A percentile compares a stretch with the other conserved stretches of the same genome.
Evolutionary conservation across 2,113 vertebrate genomes (phyloP).

Genomic region (Orthochromis malagaraziensis): DNA sequence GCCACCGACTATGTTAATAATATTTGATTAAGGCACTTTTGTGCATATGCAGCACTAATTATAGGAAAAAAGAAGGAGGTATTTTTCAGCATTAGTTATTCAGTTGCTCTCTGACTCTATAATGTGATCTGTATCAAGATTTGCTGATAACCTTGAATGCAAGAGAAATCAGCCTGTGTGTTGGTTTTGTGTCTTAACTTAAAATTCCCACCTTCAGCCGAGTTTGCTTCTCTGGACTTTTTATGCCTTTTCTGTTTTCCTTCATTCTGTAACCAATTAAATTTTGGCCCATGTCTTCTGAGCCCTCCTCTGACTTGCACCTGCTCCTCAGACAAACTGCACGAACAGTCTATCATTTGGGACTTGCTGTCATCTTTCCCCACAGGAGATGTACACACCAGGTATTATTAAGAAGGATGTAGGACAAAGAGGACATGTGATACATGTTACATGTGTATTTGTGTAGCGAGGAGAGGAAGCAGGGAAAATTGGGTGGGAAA

Average conservation of each 20-base stretch:
- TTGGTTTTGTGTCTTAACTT: background rate
- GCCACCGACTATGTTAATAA: background rate
- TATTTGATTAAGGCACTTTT: background rate
- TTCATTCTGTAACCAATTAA: background rate
- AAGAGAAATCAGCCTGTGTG: conserved; percentile 13
- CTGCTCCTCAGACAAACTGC: conserved; percentile 19
- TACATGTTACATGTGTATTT: background rate
- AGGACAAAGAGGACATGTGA: background rate
- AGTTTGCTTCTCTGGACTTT: background rate
- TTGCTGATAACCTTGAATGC: conserved; percentile 6
- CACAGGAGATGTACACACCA: background rate
- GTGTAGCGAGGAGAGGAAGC: background rate
- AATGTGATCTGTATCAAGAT: conserved; percentile 1
- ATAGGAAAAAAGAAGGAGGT: background rate
- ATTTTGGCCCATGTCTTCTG: background rate
- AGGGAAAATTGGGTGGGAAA: background rate
- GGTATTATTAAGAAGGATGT: background rate
- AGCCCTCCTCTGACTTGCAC: background rate
- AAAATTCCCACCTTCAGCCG: background rate
- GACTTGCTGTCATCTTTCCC: background rate
- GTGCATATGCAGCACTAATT: background rate
- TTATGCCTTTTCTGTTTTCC: background rate
- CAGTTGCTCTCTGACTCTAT: background rate
- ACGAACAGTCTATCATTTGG: conserved; percentile 6
- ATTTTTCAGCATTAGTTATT: background rate